Conservation (phyloP, 2,113 vertebrate species). For the Hyla sarda region DNA sequence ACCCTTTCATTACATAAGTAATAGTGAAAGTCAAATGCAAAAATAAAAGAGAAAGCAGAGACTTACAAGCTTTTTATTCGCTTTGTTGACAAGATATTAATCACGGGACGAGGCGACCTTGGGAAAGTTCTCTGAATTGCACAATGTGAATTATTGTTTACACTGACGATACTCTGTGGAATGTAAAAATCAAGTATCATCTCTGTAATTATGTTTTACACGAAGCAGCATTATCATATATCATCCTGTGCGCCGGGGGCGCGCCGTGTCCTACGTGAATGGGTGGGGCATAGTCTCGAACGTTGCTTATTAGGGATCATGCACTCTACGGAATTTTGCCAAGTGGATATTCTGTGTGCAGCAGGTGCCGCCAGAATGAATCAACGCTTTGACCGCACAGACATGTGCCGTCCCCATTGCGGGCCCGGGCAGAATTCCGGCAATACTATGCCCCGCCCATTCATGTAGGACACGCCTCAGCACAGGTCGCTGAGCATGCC, state of each 20-base stretch:
- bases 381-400: too few species aligned
- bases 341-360: too few species aligned
- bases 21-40: neutral
- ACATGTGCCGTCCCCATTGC: too few species aligned
- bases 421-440: too few species aligned
- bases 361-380: too few species aligned
- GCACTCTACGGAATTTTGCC: too few species aligned
- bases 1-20: neutral
- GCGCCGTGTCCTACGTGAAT: too few species aligned
- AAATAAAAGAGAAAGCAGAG: neutral
- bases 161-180: neutral
- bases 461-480: too few species aligned
- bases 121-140: constrained; percentile 17
- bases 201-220: neutral
- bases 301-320: too few species aligned
- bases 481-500: too few species aligned
- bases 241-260: neutral
- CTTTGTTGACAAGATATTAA: neutral
- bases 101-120: neutral
- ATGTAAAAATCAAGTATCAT: neutral
- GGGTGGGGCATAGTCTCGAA: neutral
- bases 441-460: too few species aligned
- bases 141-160: neutral
- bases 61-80: neutral
- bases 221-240: neutral